A percentile compares a stretch with the other conserved stretches of the same genome.
These are phyloP conservation scores for Notamacropus eugenii DNA, from an alignment of 2,797 vertebrate genomes.

Conservation along the genomic window DNA sequence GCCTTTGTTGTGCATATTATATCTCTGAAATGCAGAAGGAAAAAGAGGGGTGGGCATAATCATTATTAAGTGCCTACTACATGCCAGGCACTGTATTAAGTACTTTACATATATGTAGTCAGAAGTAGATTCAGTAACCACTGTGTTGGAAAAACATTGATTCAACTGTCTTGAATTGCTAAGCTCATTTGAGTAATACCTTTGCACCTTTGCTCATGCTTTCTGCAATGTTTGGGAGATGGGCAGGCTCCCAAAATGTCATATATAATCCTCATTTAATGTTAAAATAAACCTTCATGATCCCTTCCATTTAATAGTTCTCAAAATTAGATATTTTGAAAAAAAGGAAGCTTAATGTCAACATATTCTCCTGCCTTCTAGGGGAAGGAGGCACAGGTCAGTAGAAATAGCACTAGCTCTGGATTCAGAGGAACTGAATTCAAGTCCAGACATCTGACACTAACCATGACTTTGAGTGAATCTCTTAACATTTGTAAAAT, in stretches of 20 bases:
- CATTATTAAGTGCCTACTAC: not conserved
- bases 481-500: no score
- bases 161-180: not conserved
- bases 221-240: not conserved
- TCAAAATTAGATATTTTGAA: slow-evolving; percentile 79
- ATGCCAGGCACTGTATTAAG: not conserved
- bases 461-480: no score
- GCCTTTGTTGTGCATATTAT: not conserved
- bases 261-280: not conserved
- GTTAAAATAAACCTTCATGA: not conserved
- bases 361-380: not conserved
- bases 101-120: not conserved
- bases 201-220: not conserved
- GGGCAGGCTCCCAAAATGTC: not conserved
- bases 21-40: not conserved
- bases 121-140: not conserved
- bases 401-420: not conserved
- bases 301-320: slow-evolving; percentile 71
- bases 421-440: not conserved
- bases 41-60: not conserved
- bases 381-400: not conserved
- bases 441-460: no score
- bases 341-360: slow-evolving; percentile 58
- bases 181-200: not conserved
- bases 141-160: not conserved